Evolutionary conservation across 2,797 vertebrate genomes (phyloP), one percentile per base, ranked within the genome.

Genomic region (Atherinosoma microstoma): DNA sequence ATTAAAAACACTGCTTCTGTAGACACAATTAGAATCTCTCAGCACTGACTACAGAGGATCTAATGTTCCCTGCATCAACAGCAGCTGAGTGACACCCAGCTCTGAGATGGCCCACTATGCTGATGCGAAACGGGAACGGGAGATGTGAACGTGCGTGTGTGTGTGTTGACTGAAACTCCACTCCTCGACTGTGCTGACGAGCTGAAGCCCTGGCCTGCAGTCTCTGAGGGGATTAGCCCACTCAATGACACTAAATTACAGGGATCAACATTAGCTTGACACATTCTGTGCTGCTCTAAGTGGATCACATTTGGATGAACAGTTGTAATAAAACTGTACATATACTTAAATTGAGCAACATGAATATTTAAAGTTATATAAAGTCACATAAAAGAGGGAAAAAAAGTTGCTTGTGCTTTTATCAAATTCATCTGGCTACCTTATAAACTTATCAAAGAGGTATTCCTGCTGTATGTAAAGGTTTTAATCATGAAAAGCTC

Each of bases 231-330:
- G 93, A 94, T 93, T 94, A 94, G 88, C 90, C 92, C 91, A 93
- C 92, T 94, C 92, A 94, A 93, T 94, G 90, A 93, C 92, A 93
- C 92, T 93, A 93, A 94, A 95, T 94, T 93, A 94, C 89, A 90
- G 92, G 91, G 93, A 94, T 94, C 91, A 93, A 92, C 93, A 93
- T 92, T 91, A 92, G 90, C 91, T 93, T 87, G 91, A 88, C 91
- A 90, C 87, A 88, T 92, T 89, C 88, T 90, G 83, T 75, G 84
- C 87, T 76, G 90, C 87, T 87, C 82, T 87, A 89, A 89, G 88
- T 86, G 91, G 86, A 93, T 90, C 87, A 79, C 78, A 85, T 92
- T 92, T 80, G 87, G 84, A 82, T 90, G 89, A 91, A 92, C 79
- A 78, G 84, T 84, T 80, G 71, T 78, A 85, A 88, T 84, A 87